These are phyloP conservation scores for Antitype chi DNA, from an alignment of 2,888 invertebrate genomes.

Conservation along the genomic window DNA sequence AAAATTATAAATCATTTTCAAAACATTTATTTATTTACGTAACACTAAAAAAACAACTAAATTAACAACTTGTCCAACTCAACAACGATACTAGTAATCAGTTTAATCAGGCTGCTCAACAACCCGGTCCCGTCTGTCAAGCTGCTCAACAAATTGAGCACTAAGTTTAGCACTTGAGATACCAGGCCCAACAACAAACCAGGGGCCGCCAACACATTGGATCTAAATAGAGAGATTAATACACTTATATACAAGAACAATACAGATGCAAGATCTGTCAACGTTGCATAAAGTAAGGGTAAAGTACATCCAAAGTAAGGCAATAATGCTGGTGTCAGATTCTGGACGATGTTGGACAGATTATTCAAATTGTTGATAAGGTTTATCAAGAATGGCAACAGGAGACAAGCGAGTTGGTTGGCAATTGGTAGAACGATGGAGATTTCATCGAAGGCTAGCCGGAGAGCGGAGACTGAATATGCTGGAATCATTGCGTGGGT, in stretches of 20 bases:
- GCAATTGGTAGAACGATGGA: slow-evolving; percentile 83
- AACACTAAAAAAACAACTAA: slow-evolving; percentile 44
- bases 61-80: slow-evolving; percentile 83
- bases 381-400: slow-evolving; percentile 85
- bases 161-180: slow-evolving; percentile 81
- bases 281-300: slow-evolving; percentile 83
- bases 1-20: neutral
- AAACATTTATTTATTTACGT: slow-evolving; percentile 46
- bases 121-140: slow-evolving; percentile 82
- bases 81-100: slow-evolving; percentile 82
- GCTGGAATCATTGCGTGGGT: slow-evolving; percentile 86
- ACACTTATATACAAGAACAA: slow-evolving; percentile 86
- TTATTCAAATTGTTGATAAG: slow-evolving; percentile 87
- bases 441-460: slow-evolving; percentile 86
- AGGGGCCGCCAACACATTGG: slow-evolving; percentile 84
- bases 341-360: slow-evolving; percentile 86
- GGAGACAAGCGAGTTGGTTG: slow-evolving; percentile 83
- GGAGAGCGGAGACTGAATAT: slow-evolving; percentile 84
- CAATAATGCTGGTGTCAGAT: slow-evolving; percentile 84
- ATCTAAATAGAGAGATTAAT: slow-evolving; percentile 84
- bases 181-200: slow-evolving; percentile 81
- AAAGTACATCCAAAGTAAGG: slow-evolving; percentile 87
- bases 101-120: slow-evolving; percentile 80
- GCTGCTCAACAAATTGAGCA: slow-evolving; percentile 81
- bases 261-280: slow-evolving; percentile 86